A percentile compares a stretch with the other conserved stretches of the same genome.
These are phyloP conservation scores for Nipponacmea schrenckii DNA, from an alignment of 2,888 invertebrate genomes.

Conservation along the genomic window DNA sequence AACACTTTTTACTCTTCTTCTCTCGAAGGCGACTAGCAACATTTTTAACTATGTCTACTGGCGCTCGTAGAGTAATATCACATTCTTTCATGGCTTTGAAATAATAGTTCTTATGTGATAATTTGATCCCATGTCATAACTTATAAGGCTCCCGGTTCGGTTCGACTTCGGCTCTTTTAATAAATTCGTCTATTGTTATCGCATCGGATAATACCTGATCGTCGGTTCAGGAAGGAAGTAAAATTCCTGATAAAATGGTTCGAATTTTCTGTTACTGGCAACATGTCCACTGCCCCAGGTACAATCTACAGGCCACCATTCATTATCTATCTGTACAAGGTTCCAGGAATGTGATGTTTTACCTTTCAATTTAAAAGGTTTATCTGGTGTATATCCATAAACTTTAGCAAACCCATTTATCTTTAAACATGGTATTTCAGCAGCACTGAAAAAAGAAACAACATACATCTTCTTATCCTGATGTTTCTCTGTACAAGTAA, in stretches of 20 bases:
- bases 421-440: slow-evolving; percentile 33
- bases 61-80: slow-evolving; percentile 3
- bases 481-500: too few species aligned
- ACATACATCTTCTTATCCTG: neutral
- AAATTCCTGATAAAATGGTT: slow-evolving; percentile 41
- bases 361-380: slow-evolving; percentile 24
- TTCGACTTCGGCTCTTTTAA: neutral
- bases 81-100: slow-evolving; percentile 3
- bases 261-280: slow-evolving; percentile 16
- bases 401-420: slow-evolving; percentile 39
- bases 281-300: slow-evolving; percentile 38
- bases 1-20: neutral
- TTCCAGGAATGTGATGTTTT: slow-evolving; percentile 42
- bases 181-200: slow-evolving; percentile 27
- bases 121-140: neutral
- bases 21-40: slow-evolving; percentile 5
- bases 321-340: slow-evolving; percentile 38
- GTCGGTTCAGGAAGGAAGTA: slow-evolving; percentile 55
- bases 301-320: slow-evolving; percentile 43
- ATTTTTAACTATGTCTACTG: neutral
- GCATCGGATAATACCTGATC: slow-evolving; percentile 47
- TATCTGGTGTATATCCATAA: slow-evolving; percentile 35
- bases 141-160: neutral
- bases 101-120: slow-evolving; percentile 1
- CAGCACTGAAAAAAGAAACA: slow-evolving; percentile 28